Base-by-base conservation (phyloP, 2,888 invertebrate genomes). In the Luperina nickerlii region DNA sequence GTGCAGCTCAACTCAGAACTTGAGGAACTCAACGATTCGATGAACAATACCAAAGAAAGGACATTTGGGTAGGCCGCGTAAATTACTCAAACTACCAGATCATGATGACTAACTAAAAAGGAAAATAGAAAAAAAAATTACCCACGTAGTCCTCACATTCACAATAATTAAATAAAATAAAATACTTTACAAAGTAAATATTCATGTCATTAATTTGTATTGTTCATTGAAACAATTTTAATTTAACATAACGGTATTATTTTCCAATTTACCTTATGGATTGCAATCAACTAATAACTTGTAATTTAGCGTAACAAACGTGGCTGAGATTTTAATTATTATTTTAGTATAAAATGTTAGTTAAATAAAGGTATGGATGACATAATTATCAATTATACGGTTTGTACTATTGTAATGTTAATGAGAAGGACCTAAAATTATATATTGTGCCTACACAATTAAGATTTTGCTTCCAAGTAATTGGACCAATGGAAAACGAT, bases 181-280 rank as follows among this genome's bases (percentile, higher is more conserved):
- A 32, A 32, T 1, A 32, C 32, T 0, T 32, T 32, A 32, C 1
- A 32, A 32, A 32, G 32, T 32, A 32, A 32, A 32, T 32, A 32
- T 32, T 32, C 32, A 32, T 32, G 32, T 32, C 32, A 32, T 18
- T 82, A 57, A 48, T 27, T 48, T 45, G 13, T 45, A 13, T 48
- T 48, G 48, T 48, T 48, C 0, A 48, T 15, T 15, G 13, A 32
- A 65, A 66, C 15, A 42, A 27, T 69, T 77, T 68, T 57, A 57
- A 84, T 60, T 32, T 27, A 38, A 13, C 24, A 18, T 24, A 27
- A 27, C 32, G 54, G 27, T 57, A 42, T 69, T 51, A 60, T 69
- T 63, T 66, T 83, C 0, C 18, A 54, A 68, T 63, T 83, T 63
- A 57, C 32, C 76, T 62, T 5, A 45, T 38, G 42, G 51, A 27